Evolutionary conservation across 92 coral and sea anemone species (phyloP), one percentile per base, ranked within the genome.

Genomic region (Siderastrea radians): DNA sequence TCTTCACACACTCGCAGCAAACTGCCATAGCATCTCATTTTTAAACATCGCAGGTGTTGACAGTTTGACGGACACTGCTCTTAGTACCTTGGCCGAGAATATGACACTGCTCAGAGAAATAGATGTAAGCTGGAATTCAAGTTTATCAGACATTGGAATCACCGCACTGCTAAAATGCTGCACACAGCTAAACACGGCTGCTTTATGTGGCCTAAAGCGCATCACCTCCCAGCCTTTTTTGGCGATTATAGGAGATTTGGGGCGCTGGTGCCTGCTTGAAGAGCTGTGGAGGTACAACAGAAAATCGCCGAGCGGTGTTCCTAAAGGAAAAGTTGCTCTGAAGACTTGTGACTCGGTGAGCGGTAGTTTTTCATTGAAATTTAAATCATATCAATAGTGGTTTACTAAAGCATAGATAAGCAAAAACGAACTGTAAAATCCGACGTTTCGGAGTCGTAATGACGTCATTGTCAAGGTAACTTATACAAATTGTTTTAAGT

Each of bases 61-160:
- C 57, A 83, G 80, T 4, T 67, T 95, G 14, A 82, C 93, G 50
- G 98, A 95, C 49, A 62, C 74, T 7, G 74, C 87, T 59, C 90
- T 95, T 10, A n/a, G 67, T 19, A 68, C 86, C 88, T 53, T 95
- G 77, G 96, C 93, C 9, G 52, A 87, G 76, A 86, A 79, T 78
- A 87, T 95, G 87, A 93, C 94, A n/a, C 74, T 78, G 49, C 90
- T 95, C 26, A 75, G 68, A 52, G 92, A 88, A 44, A 82, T 95
- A 77, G 98, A 95, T 77, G 68, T 87, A 50, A 95, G 98, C 67
- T 95, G 98, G 98, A 95, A 95, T 86, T 83, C 92, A 11, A 76
- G 82, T 81, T 53, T 95, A 74, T 84, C 96, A 13, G 96, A 94
- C 77, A 49, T n/a, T 16, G 96, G 96, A 17, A 79, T 95, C 44